Conservation (phyloP, 2,888 invertebrate species). For the Lissonota sp. region DNA sequence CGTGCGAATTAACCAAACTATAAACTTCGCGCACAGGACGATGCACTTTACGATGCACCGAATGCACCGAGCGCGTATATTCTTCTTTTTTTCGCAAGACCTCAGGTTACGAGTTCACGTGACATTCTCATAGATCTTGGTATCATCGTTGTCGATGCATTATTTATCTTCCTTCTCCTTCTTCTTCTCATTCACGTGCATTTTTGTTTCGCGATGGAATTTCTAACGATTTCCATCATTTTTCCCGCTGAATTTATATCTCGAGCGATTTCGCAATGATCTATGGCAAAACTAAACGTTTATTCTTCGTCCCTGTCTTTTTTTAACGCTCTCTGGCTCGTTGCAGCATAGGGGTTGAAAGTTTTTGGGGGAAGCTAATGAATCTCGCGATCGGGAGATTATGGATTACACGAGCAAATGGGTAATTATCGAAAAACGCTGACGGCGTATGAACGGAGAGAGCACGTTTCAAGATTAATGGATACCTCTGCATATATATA, state of each 20-base stretch:
- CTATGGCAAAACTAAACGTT: not conserved
- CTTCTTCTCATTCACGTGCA: not conserved
- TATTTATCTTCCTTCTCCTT: not conserved
- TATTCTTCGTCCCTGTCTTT: not conserved
- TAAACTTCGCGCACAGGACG: constrained; percentile 1
- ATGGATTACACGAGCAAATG: constrained; percentile 33
- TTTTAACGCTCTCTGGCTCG: constrained; percentile 10
- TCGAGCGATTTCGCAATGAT: not conserved
- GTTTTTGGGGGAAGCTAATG: constrained; percentile 12
- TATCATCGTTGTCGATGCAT: constrained; percentile 15
- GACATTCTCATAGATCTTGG: constrained; percentile 24
- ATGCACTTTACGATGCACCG: not conserved
- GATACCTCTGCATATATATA: constrained; percentile 16
- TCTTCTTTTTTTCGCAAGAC: no score
- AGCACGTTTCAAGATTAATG: constrained; percentile 49
- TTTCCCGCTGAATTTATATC: not conserved
- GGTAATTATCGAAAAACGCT: constrained; percentile 64
- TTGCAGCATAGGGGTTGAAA: not conserved
- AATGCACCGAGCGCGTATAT: no score
- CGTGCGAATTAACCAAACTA: constrained; percentile 1
- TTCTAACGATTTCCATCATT: not conserved
- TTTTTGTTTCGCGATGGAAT: constrained; percentile 1
- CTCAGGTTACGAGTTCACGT: constrained; percentile 31
- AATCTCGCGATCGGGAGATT: constrained; percentile 47
- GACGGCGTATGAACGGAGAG: constrained; percentile 32